phyloP scores from a whole-genome alignment of 2,113 vertebrate species.

The Heptranchias perlo region DNA sequence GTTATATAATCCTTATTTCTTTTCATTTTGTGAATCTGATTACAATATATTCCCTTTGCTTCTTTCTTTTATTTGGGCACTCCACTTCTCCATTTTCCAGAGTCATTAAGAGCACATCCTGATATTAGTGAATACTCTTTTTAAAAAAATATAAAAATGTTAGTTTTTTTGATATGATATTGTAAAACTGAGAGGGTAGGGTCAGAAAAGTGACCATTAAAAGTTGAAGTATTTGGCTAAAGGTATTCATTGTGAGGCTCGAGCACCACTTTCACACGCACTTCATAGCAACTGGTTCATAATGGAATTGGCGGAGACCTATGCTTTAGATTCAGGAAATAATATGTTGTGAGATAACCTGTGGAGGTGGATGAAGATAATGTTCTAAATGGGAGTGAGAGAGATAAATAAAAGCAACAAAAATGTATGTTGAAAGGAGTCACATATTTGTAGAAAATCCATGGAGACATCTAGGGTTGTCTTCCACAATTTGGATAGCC shows the following conservation, averaged over 20 bases:
- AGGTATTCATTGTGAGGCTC: background rate
- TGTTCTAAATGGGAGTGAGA: background rate
- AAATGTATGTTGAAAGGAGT: background rate
- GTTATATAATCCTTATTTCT: background rate
- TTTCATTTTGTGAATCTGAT: conserved; percentile 1
- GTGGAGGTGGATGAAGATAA: background rate
- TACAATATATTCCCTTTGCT: background rate
- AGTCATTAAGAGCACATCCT: background rate
- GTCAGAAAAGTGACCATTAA: background rate
- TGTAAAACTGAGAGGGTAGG: background rate
- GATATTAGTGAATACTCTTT: background rate
- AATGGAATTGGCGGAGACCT: background rate
- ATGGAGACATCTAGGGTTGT: background rate
- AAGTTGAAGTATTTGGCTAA: background rate
- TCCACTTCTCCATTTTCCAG: background rate
- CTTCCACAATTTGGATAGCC: background rate
- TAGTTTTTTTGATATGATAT: too few species aligned
- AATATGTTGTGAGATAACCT: background rate
- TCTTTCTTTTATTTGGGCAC: background rate
- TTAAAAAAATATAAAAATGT: background rate
- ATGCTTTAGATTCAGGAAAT: background rate
- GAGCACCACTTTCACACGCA: background rate
- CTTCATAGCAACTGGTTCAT: background rate
- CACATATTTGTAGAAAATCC: background rate
- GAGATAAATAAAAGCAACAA: background rate